Base-by-base conservation (phyloP, 2,888 invertebrate genomes). In the Aphidius colemani region DNA sequence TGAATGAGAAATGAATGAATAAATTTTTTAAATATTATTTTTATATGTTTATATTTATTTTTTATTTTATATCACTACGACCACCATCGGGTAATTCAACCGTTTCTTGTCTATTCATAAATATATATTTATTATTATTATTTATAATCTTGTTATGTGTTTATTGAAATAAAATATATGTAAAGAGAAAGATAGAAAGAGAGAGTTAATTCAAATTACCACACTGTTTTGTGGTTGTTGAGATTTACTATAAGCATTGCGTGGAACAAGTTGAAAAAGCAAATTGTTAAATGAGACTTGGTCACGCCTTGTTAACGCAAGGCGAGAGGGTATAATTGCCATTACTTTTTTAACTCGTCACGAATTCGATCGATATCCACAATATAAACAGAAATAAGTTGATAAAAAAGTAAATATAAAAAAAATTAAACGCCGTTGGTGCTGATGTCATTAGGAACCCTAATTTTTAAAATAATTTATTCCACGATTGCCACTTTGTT, bases 231-330 rank as follows among this genome's bases (percentile, higher is more conserved):
- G 18, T 49, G 30, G 30, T 30, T 18, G 13, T 18, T 18, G 13
- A 30, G 3, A 30, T 30, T 30, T 30, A 30, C 30, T 30, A 30
- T 30, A 5, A 30, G 30, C 5, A 30, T 30, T 30, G 30, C 30
- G 30, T 30, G 5, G 30, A 0, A 5, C 5, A 30, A 30, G 5
- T 30, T 30, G 18, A 43, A 50, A 6, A 49, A 40, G 43, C 30
- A 39, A 7, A 44, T 41, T 49, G 64, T 65, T 67, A 70, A 69
- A 69, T 69, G 65, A 70, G 66, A 64, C 60, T 53, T 66, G 66
- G 70, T 69, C 70, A 68, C 70, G 70, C 70, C 70, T 70, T 67
- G 70, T 70, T 70, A 70, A 70, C 68, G 63, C 67, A 66, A 61
- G 61, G 65, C 66, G 65, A 53, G 64, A 64, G 60, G 63, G 50